Evolutionary conservation across 2,797 vertebrate species (phyloP).

Genomic region (Paguma larvata): DNA sequence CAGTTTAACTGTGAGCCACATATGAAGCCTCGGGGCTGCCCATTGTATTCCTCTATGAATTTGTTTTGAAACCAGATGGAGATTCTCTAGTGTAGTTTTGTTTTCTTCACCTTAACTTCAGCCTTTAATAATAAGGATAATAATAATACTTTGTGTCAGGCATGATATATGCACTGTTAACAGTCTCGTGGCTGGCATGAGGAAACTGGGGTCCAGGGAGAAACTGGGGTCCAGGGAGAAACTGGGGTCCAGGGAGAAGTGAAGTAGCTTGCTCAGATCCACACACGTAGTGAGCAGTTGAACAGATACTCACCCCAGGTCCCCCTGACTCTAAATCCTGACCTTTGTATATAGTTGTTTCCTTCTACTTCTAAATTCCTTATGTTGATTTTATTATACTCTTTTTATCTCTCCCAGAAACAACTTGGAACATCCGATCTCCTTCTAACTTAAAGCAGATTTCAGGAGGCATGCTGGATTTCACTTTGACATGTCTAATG

Average conservation of each 20-base stretch:
- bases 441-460: background rate
- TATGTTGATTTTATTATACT: background rate
- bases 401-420: background rate
- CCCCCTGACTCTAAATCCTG: background rate
- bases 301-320: background rate
- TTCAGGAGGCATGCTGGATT: background rate
- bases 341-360: background rate
- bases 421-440: background rate
- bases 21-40: background rate
- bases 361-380: background rate
- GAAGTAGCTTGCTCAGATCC: background rate
- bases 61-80: background rate
- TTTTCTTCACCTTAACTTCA: background rate
- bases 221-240: no score
- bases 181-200: background rate
- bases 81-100: background rate
- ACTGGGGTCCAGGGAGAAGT: background rate
- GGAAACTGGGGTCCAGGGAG: background rate
- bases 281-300: background rate
- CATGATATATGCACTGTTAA: background rate
- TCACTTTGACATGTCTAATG: conserved; percentile 25
- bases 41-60: background rate
- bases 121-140: background rate
- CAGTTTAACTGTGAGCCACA: background rate
- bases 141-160: background rate